Conservation (phyloP, 2,113 vertebrate genomes). For the Sialia sialis region DNA sequence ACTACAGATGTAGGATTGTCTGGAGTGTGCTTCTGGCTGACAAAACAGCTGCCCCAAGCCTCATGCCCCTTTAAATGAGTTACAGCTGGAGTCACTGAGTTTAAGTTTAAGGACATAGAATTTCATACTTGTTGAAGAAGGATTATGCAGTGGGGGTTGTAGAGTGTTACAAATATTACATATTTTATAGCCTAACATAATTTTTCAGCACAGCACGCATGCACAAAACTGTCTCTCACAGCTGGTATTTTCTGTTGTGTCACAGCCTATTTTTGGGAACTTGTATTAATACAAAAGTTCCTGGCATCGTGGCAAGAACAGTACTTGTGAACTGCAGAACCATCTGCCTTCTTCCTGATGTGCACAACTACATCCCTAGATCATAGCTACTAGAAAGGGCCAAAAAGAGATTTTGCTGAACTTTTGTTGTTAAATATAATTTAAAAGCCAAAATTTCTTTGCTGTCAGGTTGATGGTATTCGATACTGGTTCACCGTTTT, state of each 20-base stretch:
- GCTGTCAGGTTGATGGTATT: neutral
- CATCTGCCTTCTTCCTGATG: neutral
- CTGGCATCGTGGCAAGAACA: neutral
- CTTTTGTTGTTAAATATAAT: neutral
- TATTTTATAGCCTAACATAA: neutral
- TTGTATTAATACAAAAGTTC: neutral
- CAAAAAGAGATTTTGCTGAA: neutral
- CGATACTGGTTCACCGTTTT: neutral
- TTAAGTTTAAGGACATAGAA: neutral
- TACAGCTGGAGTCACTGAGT: neutral
- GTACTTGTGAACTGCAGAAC: neutral
- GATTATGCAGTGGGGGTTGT: neutral
- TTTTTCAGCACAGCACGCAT: neutral
- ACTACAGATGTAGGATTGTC: neutral
- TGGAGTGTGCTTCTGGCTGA: neutral
- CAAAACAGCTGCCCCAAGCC: neutral
- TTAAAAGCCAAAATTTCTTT: neutral
- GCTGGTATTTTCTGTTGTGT: conserved; percentile 29
- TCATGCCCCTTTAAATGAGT: neutral
- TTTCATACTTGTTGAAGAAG: neutral
- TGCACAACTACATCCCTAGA: neutral
- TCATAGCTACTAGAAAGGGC: neutral
- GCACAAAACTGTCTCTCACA: neutral
- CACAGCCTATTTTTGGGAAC: conserved; percentile 31
- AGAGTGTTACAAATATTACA: neutral